Base-by-base conservation (phyloP, 1,140 invertebrate species). In the Platyscapa corneri region DNA sequence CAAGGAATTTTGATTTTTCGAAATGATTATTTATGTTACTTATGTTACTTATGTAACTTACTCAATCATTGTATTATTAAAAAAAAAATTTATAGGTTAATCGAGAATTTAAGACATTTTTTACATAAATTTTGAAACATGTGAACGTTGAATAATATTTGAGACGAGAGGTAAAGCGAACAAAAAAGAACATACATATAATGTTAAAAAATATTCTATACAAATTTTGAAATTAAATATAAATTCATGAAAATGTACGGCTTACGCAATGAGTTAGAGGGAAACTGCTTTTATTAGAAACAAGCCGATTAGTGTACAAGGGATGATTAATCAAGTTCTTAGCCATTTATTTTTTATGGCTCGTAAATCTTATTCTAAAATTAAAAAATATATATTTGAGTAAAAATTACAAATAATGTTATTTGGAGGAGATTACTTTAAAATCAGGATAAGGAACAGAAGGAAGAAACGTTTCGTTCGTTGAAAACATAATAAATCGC, bases 11-110 rank as follows among this genome's bases (percentile, higher is more conserved):
- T n/a, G 1, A 1, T n/a, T 7, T 27, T n/a, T 23, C 0, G 1
- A 8, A 74, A 5, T n/a, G n/a, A n/a, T n/a, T n/a, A n/a, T n/a
- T n/a, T n/a, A n/a, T 74, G 3, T 74, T 42, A 42, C 23, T 81
- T 84, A 72, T 82, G 14, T 37, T 37, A 42, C 27, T 77, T 32
- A 30, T 77, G 10, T 70, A 56, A 86, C 83, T 87, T 82, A 86
- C 85, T 86, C 53, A n/a, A 49, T 60, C 84, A 87, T 86, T 30
- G 3, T 37, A 27, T 53, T 2, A 32, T 37, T 37, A 42, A 34
- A 46, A 83, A 76, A 10, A 65, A 49, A n/a, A 3, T 83, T 56
- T 83, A n/a, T 27, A 82, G 81, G 72, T 77, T 77, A 85, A 77
- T 85, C 65, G 75, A 49, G 8, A 74, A 42, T 74, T 72, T 74